A percentile compares a stretch with the other conserved stretches of the same genome.
Conservation (phyloP, 2,113 vertebrate genomes). For the Asarcornis scutulata region DNA sequence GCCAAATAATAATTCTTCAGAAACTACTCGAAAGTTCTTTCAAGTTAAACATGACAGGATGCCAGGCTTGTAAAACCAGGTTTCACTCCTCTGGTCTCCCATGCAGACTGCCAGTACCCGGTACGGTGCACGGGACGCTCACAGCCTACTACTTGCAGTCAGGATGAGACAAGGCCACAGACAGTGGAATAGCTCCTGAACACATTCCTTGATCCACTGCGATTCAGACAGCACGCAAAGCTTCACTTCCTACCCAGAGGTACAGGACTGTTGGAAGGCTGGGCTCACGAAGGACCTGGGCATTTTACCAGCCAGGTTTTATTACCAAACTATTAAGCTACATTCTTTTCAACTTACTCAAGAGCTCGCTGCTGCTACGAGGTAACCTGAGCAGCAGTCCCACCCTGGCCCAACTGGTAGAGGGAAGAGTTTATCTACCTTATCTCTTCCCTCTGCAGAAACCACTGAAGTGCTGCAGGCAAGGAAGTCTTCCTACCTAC, state of each 20-base stretch:
- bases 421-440: neutral
- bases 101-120: neutral
- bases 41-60: neutral
- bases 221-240: neutral
- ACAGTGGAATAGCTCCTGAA: neutral
- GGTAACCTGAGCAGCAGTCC: neutral
- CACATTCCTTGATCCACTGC: neutral
- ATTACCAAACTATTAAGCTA: neutral
- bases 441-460: neutral
- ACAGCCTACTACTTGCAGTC: neutral
- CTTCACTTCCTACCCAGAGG: accelerated
- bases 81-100: neutral
- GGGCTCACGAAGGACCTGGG: neutral
- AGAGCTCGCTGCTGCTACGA: neutral
- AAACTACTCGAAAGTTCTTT: neutral
- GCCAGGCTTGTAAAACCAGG: neutral
- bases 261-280: neutral
- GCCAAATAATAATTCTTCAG: neutral
- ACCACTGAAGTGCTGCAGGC: neutral
- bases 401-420: neutral
- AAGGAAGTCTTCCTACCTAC: neutral
- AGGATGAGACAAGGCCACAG: neutral
- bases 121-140: neutral
- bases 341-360: neutral
- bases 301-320: neutral